Evolutionary conservation across 30 jellyfish, hydroid and myxozoan genomes (phyloP).

Genomic region (Pseudorhiza aurosa): DNA sequence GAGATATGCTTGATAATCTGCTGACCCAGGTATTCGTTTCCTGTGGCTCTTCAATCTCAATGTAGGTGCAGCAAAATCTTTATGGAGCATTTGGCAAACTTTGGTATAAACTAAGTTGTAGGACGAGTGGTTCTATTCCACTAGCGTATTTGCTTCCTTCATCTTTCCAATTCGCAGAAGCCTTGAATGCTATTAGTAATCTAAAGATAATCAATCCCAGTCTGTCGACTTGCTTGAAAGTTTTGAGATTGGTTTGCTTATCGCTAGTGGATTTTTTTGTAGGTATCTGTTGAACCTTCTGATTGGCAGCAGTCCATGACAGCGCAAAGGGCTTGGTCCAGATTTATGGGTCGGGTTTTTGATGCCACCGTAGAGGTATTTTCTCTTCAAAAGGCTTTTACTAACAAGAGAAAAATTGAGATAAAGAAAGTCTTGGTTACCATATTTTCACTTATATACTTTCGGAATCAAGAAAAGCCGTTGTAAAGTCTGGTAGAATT

Average conservation of each 20-base stretch:
- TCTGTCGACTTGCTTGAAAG: neutral
- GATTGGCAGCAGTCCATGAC: slow-evolving; percentile 78
- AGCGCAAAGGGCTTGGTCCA: slow-evolving; percentile 78
- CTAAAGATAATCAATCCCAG: neutral
- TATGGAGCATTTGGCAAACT: too few relatives aligned
- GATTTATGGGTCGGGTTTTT: slow-evolving; percentile 66
- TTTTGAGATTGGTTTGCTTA: neutral
- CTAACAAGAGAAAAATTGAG: neutral
- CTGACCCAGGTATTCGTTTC: slow-evolving; percentile 85
- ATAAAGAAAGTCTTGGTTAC: neutral
- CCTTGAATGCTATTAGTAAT: neutral
- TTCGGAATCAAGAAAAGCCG: neutral
- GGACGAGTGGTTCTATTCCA: too few relatives aligned
- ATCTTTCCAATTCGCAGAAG: neutral
- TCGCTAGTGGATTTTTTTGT: neutral
- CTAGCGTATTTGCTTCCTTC: too few relatives aligned
- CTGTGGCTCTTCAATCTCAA: too few relatives aligned
- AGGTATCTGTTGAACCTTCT: slow-evolving; percentile 58
- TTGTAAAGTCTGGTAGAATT: neutral
- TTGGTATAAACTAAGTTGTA: too few relatives aligned
- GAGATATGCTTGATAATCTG: slow-evolving; percentile 80
- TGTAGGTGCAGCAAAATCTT: too few relatives aligned
- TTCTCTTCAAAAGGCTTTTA: neutral
- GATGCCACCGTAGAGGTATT: slow-evolving; percentile 72
- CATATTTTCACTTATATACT: neutral